phyloP scores from a whole-genome alignment of 92 coral and sea anemone species.

The Chrysogorgia sp. region DNA sequence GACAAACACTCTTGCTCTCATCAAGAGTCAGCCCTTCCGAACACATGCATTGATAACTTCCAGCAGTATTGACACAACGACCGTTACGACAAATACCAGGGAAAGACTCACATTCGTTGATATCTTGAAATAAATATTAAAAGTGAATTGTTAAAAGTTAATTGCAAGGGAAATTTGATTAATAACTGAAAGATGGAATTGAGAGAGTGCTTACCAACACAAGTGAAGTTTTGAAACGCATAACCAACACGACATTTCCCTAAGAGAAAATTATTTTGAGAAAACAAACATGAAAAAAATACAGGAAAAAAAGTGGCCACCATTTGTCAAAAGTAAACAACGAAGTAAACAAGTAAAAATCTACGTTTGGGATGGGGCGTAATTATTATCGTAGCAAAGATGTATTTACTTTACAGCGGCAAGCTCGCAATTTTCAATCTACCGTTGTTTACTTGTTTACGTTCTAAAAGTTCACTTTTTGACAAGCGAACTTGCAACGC shows the following conservation, averaged over 20 bases:
- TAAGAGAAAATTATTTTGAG: neutral
- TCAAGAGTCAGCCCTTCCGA: conserved; percentile 86
- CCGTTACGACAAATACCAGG: conserved; percentile 89
- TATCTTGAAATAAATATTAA: conserved; percentile 70
- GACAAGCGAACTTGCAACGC: no score
- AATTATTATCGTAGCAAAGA: no score
- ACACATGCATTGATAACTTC: conserved; percentile 86
- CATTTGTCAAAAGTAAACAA: no score
- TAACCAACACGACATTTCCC: conserved; percentile 16
- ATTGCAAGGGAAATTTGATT: neutral
- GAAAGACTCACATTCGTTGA: conserved; percentile 78
- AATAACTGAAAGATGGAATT: no score
- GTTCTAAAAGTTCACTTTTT: no score
- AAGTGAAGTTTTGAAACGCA: conserved; percentile 23
- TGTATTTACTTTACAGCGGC: no score
- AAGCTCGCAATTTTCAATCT: no score
- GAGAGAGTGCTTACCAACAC: conserved; percentile 22
- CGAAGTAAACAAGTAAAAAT: no score
- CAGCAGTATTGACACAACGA: conserved; percentile 81
- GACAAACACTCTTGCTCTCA: conserved; percentile 66
- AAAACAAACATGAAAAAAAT: neutral
- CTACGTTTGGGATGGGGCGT: no score
- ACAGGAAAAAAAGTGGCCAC: neutral
- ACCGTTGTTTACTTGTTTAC: no score
- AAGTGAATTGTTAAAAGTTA: neutral